Conservation (phyloP, 2,113 vertebrate species). For the Chiloscyllium plagiosum region DNA sequence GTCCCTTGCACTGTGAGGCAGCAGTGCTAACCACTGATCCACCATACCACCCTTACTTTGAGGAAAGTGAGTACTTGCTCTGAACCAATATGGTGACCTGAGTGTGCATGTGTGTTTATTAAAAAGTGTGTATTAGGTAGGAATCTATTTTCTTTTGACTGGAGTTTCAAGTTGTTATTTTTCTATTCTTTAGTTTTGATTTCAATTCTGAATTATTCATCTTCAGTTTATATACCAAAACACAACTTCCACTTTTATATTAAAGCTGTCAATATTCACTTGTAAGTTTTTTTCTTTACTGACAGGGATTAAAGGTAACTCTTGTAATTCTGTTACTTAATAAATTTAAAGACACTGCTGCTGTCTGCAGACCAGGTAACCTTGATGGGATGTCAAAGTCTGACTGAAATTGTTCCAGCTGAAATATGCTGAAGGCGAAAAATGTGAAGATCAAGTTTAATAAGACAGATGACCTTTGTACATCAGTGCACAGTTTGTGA, state of each 20-base stretch:
- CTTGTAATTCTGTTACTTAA: conserved; percentile 32
- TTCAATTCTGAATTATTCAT: neutral
- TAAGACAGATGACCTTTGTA: conserved; percentile 38
- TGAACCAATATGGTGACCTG: neutral
- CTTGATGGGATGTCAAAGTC: conserved; percentile 33
- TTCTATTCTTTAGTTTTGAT: neutral
- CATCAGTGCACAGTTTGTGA: conserved; percentile 24
- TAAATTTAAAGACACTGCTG: conserved; percentile 28
- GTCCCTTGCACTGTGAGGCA: too few species aligned
- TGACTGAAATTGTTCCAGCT: neutral
- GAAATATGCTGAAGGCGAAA: neutral
- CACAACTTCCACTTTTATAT: conserved; percentile 3
- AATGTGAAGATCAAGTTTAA: conserved; percentile 38
- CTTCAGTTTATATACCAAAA: neutral
- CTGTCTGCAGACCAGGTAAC: conserved; percentile 1
- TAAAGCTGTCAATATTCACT: conserved; percentile 17
- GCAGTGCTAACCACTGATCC: too few species aligned
- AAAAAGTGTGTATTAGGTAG: too few species aligned
- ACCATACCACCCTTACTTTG: neutral
- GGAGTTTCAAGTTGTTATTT: neutral
- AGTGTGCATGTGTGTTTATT: neutral
- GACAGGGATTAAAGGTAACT: conserved; percentile 18
- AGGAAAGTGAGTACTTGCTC: neutral
- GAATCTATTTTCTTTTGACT: neutral
- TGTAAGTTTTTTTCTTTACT: neutral